Evolutionary conservation across 2,113 vertebrate species (phyloP), one percentile per base, ranked within the genome.

Genomic region (Periophthalmodon schlosseri): DNA sequence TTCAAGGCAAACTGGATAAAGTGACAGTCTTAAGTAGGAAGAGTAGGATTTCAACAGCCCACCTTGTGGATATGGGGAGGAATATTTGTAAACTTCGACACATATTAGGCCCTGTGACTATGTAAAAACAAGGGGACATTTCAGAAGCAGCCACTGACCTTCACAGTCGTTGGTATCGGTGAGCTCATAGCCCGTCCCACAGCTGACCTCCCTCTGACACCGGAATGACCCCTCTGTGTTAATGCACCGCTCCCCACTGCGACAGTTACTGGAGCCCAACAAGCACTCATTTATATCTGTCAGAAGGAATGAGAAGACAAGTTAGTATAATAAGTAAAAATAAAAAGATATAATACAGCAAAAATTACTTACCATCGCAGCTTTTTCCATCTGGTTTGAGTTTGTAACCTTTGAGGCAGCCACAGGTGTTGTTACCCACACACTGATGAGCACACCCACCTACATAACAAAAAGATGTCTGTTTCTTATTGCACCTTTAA

Each of bases 101-200:
- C 5, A 12, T 57, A n/a, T 57, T 10, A 57, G 54, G 20, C 21
- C 56, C 56, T 57, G 21, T 13, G 28, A n/a, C 16, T 56, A 23
- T 49, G 68, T 13, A 13, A n/a, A 33, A 16, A 10, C 33, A 36
- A 56, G 14, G 8, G 58, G 54, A 14, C 2, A 46, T 66, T 34
- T 65, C 11, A 9, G 65, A 50, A 14, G 33, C 2, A 12, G 24
- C 2, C n/a, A 47, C 68, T 44, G 78, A 98, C 98, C 98, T 95
- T 96, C 95, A 92, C 98, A 99, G 16, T 92, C 94, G 89, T 97
- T 98, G 91, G 79, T 91, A 71, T 99, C 96, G 0, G 96, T 99
- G 28, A 99, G 95, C 39, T 99, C 96, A 1, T 99, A 99, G 73
- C 98, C 98, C 0, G 97, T 99, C 1, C 98, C 98, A 0, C 98